Conservation (phyloP, 37 sponge, comb jelly and placozoan genomes). For the Beroe forskalii region DNA sequence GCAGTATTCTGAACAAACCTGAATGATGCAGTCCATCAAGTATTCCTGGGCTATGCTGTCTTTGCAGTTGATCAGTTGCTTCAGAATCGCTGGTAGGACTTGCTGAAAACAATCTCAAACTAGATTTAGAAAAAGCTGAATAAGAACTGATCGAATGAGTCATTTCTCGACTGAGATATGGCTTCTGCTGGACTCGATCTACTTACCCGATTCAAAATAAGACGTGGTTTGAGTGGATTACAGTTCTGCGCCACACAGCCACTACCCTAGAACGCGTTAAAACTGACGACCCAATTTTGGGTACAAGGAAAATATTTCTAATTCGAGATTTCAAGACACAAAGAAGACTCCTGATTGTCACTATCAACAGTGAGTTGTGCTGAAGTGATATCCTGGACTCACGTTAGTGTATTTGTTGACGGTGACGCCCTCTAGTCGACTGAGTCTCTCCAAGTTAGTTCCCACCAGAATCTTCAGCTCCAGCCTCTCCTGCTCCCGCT, state of each 20-base stretch:
- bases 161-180: too few relatives aligned
- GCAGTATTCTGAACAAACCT: slow-evolving; percentile 79
- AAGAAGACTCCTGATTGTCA: too few relatives aligned
- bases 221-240: too few relatives aligned
- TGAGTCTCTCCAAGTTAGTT: slow-evolving; percentile 94
- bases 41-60: slow-evolving; percentile 98
- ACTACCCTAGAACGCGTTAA: too few relatives aligned
- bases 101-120: slow-evolving; percentile 15
- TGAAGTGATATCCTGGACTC: neutral
- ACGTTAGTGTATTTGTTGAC: slow-evolving; percentile 77
- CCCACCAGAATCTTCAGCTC: slow-evolving; percentile 97
- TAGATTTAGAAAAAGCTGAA: neutral
- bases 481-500: slow-evolving; percentile 92
- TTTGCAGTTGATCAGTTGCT: slow-evolving; percentile 92
- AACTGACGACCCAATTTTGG: too few relatives aligned
- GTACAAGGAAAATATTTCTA: too few relatives aligned
- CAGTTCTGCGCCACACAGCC: too few relatives aligned
- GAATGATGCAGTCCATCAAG: slow-evolving; percentile 98
- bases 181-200: too few relatives aligned
- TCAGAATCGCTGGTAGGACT: slow-evolving; percentile 83
- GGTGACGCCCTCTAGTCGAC: slow-evolving; percentile 85
- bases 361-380: too few relatives aligned
- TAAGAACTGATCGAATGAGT: too few relatives aligned
- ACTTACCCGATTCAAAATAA: too few relatives aligned
- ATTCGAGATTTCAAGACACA: too few relatives aligned